These are phyloP conservation scores for Heliconius ethilla DNA, from an alignment of 2,888 invertebrate genomes.

Conservation along the genomic window DNA sequence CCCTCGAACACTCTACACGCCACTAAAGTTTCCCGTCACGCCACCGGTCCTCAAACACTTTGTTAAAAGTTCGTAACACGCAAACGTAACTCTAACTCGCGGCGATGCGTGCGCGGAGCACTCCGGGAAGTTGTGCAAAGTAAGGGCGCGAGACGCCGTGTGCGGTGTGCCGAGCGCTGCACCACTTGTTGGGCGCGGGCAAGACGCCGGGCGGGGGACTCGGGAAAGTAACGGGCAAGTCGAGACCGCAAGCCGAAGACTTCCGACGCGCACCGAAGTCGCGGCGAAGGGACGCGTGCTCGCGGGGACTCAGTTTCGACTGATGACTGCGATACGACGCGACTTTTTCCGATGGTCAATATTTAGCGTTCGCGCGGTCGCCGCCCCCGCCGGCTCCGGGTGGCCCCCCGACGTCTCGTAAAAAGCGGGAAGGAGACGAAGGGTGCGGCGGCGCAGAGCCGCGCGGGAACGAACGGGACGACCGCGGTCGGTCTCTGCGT, in stretches of 20 bases:
- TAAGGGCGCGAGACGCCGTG: slow-evolving; percentile 72
- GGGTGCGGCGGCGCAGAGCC: slow-evolving; percentile 72
- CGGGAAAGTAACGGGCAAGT: slow-evolving; percentile 73
- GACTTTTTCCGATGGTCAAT: slow-evolving; percentile 84
- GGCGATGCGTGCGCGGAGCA: slow-evolving; percentile 69
- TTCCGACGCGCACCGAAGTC: slow-evolving; percentile 76
- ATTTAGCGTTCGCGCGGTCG: slow-evolving; percentile 82
- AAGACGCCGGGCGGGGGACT: slow-evolving; percentile 77
- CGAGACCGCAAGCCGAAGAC: slow-evolving; percentile 80
- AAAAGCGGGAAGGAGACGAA: slow-evolving; percentile 83
- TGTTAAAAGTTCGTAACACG: slow-evolving; percentile 61
- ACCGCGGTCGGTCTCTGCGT: slow-evolving; percentile 79
- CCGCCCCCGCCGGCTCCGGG: slow-evolving; percentile 74
- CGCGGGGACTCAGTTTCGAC: slow-evolving; percentile 80
- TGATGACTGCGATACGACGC: slow-evolving; percentile 83
- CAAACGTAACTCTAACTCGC: slow-evolving; percentile 66
- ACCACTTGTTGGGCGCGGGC: slow-evolving; percentile 79
- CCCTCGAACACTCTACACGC: slow-evolving; percentile 69
- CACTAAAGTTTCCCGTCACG: slow-evolving; percentile 71
- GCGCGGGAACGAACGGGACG: slow-evolving; percentile 79
- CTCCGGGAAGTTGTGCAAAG: slow-evolving; percentile 74
- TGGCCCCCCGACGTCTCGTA: slow-evolving; percentile 81
- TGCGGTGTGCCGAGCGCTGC: slow-evolving; percentile 56
- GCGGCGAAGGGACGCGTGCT: slow-evolving; percentile 74
- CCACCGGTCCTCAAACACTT: slow-evolving; percentile 67